phyloP scores from a whole-genome alignment of 2,113 vertebrate species.

The Eudyptes chrysolophus region DNA sequence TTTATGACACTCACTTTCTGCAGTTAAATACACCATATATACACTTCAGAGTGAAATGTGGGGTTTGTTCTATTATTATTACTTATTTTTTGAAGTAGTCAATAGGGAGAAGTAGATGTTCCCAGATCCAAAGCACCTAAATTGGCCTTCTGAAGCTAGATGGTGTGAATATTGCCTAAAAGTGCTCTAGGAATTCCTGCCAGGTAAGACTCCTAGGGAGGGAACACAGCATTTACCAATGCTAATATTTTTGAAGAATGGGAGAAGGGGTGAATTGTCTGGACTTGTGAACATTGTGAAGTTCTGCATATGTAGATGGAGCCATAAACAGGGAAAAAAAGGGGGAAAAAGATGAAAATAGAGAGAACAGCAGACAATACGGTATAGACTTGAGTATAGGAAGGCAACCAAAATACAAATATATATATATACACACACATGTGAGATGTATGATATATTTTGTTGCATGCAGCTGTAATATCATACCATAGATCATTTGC shows the following conservation, averaged over 20 bases:
- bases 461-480: neutral
- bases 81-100: neutral
- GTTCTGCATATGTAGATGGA: neutral
- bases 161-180: neutral
- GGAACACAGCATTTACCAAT: neutral
- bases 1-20: neutral
- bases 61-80: neutral
- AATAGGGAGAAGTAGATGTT: neutral
- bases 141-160: neutral
- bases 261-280: neutral
- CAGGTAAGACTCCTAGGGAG: neutral
- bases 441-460: neutral
- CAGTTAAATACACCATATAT: neutral
- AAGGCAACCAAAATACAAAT: neutral
- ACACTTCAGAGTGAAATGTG: neutral
- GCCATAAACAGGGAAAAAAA: neutral
- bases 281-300: neutral
- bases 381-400: neutral
- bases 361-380: neutral
- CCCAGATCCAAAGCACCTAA: neutral
- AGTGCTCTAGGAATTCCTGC: neutral
- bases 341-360: neutral
- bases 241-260: neutral
- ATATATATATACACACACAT: neutral
- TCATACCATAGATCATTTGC: neutral